Percentiles rank a stretch among this genome's conserved stretches.
phyloP scores from a whole-genome alignment of 2,797 vertebrate species.

The Ceryle rudis region DNA sequence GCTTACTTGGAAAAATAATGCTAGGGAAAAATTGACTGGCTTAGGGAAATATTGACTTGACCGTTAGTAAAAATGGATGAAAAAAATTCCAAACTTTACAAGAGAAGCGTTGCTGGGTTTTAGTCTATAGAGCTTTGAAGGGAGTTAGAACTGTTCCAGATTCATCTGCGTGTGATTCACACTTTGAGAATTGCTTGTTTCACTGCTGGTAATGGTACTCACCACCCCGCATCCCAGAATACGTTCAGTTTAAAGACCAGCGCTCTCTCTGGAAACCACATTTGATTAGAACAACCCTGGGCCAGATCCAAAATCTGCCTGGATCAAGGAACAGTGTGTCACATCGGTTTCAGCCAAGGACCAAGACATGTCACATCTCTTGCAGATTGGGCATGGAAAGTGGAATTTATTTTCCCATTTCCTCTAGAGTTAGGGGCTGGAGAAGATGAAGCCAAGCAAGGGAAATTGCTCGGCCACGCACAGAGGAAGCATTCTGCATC shows the following conservation, averaged over 20 bases:
- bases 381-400: slow-evolving; percentile 5
- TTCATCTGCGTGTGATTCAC: slow-evolving; percentile 19
- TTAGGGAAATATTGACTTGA: not conserved
- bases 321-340: slow-evolving; percentile 41
- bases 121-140: not conserved
- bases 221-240: not conserved
- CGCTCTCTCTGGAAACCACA: slow-evolving; percentile 43
- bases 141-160: slow-evolving; percentile 21
- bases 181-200: slow-evolving; percentile 29
- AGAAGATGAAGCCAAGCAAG: not conserved
- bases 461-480: not conserved
- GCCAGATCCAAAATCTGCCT: slow-evolving; percentile 7
- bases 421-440: not conserved
- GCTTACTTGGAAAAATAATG: not conserved
- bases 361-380: slow-evolving; percentile 34
- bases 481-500: slow-evolving; percentile 6
- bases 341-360: slow-evolving; percentile 27
- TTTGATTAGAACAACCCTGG: slow-evolving; percentile 47
- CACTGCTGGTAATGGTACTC: not conserved
- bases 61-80: not conserved
- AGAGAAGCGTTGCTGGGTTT: not conserved
- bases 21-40: not conserved
- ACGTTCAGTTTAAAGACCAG: not conserved
- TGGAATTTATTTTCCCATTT: slow-evolving; percentile 51
- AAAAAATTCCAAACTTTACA: not conserved